Base-by-base conservation (phyloP, 2,113 vertebrate species). In the Muntiacus reevesi region DNA sequence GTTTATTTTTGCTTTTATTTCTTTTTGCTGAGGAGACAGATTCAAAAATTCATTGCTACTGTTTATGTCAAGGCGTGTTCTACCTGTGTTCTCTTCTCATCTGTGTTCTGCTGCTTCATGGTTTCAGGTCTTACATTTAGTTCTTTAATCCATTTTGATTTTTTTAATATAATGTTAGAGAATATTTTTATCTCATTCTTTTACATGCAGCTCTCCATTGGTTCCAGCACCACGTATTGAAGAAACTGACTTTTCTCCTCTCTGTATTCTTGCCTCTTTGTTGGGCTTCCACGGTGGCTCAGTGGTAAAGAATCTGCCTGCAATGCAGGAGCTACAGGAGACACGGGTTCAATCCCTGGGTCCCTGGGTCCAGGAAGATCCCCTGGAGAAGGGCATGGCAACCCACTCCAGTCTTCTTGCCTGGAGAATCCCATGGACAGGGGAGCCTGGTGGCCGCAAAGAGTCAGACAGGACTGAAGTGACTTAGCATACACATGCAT, bases 401-500 rank as follows among this genome's bases (percentile, higher is more conserved):
- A 2, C 9, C 17, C n/a, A 36, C n/a, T 23, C n/a, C 64, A 71
- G 64, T 23, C 5, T 71, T 71, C n/a, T 36, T 71, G 64, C 64
- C 19, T 23, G 64, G 64, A 36, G n/a, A 71, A 36, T 36, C 64
- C 64, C 9, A 19, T 23, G 64, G n/a, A 23, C n/a, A 36, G 64
- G n/a, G 64, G 19, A 71, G 19, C n/a, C 64, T 71, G 64, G n/a
- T 21, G n/a, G 64, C 12, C 1, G 0, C 64, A 23, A 10, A 23
- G n/a, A 71, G 9, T 5, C 1, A 11, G 19, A 71, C 67, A 6
- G 1, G 0, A 21, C 64, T 36, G 64, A 71, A 36, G 64, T 0
- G 4, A 23, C 64, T 36, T 11, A 36, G n/a, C 64, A 36, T 0
- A 2, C n/a, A 71, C 64, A 71, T 0, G 9, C n/a, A 71, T 3